Conservation (phyloP, 2,797 vertebrate genomes). For the Cossypha polioptera region DNA sequence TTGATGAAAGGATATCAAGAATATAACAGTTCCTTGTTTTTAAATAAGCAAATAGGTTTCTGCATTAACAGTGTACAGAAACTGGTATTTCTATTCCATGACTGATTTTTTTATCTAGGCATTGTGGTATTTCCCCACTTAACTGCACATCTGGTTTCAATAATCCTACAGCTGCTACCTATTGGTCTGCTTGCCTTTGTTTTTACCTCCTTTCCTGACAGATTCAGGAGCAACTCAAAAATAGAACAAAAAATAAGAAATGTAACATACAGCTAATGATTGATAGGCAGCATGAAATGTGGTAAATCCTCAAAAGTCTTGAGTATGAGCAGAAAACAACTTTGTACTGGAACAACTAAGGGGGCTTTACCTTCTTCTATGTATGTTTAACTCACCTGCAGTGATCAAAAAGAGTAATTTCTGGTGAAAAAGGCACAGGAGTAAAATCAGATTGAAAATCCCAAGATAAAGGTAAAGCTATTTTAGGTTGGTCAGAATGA, state of each 20-base stretch:
- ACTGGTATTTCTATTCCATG: background rate
- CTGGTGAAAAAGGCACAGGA: background rate
- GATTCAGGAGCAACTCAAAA: background rate
- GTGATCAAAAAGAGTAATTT: background rate
- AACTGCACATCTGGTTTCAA: conserved; percentile 41
- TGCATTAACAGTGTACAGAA: background rate
- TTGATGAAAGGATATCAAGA: background rate
- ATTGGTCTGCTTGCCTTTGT: background rate
- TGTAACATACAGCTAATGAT: background rate
- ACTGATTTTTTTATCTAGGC: background rate
- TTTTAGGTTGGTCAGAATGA: background rate
- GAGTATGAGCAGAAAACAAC: background rate
- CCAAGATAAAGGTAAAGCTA: background rate
- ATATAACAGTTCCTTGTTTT: background rate
- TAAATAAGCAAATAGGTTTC: background rate
- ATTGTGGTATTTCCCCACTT: conserved; percentile 8
- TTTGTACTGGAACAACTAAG: background rate
- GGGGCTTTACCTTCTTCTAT: background rate
- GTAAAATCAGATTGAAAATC: conserved; percentile 23
- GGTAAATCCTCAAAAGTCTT: background rate
- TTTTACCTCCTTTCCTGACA: background rate
- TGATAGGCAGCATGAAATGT: background rate
- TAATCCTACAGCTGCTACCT: conserved; percentile 51
- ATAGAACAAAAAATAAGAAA: background rate
- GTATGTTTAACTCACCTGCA: background rate